A percentile compares a stretch with the other conserved stretches of the same genome.
phyloP scores from a whole-genome alignment of 2,888 invertebrate genomes.

The Holacanthella duospinosa region DNA sequence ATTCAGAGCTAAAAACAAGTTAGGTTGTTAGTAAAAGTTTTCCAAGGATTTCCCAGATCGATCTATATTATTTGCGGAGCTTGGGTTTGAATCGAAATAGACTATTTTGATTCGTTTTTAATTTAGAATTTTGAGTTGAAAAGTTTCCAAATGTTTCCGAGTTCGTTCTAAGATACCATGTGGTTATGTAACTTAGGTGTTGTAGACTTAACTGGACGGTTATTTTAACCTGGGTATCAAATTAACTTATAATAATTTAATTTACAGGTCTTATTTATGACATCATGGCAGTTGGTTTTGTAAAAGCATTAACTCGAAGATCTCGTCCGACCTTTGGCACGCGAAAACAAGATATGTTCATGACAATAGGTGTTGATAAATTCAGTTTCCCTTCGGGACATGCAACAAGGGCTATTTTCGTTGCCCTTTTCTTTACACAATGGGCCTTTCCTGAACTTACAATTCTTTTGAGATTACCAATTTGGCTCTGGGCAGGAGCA shows the following conservation, averaged over 20 bases:
- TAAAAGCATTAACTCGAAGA: slow-evolving; percentile 68
- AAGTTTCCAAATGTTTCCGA: too few species aligned
- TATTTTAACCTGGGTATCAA: too few species aligned
- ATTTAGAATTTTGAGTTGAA: too few species aligned
- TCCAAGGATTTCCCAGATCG: too few species aligned
- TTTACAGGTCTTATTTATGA: slow-evolving; percentile 69
- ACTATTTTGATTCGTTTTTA: too few species aligned
- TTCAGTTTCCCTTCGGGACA: slow-evolving; percentile 94
- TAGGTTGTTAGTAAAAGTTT: too few species aligned
- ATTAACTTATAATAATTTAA: slow-evolving; percentile 29
- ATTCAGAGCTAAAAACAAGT: too few species aligned
- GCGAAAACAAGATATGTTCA: slow-evolving; percentile 54
- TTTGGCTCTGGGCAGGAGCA: slow-evolving; percentile 62
- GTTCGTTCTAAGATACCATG: too few species aligned
- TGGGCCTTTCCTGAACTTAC: slow-evolving; percentile 39
- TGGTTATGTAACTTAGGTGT: too few species aligned
- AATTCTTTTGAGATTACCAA: slow-evolving; percentile 51
- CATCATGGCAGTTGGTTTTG: slow-evolving; percentile 59
- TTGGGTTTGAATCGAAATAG: too few species aligned
- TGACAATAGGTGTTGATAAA: slow-evolving; percentile 64
- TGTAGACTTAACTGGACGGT: not conserved
- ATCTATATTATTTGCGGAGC: too few species aligned
- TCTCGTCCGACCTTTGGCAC: slow-evolving; percentile 58
- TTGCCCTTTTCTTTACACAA: slow-evolving; percentile 57
- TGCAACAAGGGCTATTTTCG: slow-evolving; percentile 67